phyloP scores from a whole-genome alignment of 2,888 invertebrate genomes.

The Yponomeuta evonymella region DNA sequence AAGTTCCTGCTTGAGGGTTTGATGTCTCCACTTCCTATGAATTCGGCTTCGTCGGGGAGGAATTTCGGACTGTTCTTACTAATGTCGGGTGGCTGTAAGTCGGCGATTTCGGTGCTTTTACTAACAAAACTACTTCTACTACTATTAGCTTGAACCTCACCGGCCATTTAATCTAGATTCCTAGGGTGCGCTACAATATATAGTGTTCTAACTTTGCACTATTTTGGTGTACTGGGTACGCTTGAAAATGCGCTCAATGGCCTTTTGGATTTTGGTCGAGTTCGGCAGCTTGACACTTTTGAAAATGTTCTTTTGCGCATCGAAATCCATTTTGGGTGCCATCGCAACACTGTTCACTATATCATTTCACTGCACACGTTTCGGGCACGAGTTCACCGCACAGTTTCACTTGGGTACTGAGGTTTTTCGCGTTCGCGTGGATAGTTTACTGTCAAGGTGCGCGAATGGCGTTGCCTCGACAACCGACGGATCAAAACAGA shows the following conservation, averaged over 20 bases:
- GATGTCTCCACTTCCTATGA: slow-evolving; percentile 57
- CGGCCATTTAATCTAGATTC: slow-evolving; percentile 61
- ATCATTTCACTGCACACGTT: slow-evolving; percentile 37
- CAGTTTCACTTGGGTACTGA: slow-evolving; percentile 1
- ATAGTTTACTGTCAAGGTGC: slow-evolving; percentile 30
- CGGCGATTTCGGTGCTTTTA: slow-evolving; percentile 31
- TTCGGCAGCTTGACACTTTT: slow-evolving; percentile 60
- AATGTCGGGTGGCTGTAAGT: slow-evolving; percentile 44
- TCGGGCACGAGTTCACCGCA: not conserved
- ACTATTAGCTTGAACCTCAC: slow-evolving; percentile 57
- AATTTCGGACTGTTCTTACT: slow-evolving; percentile 50
- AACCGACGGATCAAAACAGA: slow-evolving; percentile 66
- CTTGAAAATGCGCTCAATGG: slow-evolving; percentile 65
- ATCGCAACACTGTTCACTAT: slow-evolving; percentile 52
- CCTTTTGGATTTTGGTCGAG: slow-evolving; percentile 47
- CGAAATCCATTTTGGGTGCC: slow-evolving; percentile 71
- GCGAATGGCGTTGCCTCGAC: slow-evolving; percentile 55
- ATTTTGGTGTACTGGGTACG: slow-evolving; percentile 70
- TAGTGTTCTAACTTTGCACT: slow-evolving; percentile 54
- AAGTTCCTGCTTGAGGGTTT: slow-evolving; percentile 30
- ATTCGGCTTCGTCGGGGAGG: slow-evolving; percentile 58
- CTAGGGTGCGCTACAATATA: slow-evolving; percentile 20
- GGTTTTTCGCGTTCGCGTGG: not conserved
- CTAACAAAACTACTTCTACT: slow-evolving; percentile 49
- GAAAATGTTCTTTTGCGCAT: slow-evolving; percentile 57